phyloP scores from a whole-genome alignment of 2,888 invertebrate species.

The Salticus scenicus region DNA sequence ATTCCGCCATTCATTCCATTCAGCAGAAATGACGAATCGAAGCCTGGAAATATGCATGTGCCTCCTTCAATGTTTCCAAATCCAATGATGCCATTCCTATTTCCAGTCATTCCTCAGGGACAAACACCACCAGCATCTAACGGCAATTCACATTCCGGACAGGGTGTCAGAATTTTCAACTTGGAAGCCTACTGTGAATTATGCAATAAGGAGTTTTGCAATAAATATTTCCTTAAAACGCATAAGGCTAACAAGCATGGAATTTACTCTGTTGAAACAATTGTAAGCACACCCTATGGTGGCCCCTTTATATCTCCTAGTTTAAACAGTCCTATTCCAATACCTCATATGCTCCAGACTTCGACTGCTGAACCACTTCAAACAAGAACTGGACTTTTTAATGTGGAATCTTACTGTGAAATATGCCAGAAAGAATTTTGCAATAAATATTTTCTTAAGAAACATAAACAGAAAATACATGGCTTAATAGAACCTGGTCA shows the following conservation, averaged over 20 bases:
- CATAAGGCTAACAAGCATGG: slow-evolving; percentile 99
- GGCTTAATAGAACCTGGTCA: slow-evolving; percentile 76
- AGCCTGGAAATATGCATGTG: slow-evolving; percentile 55
- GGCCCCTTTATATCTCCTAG: slow-evolving; percentile 69
- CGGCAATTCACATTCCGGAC: slow-evolving; percentile 62
- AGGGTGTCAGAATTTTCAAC: slow-evolving; percentile 85
- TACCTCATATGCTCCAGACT: slow-evolving; percentile 65
- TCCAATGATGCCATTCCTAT: slow-evolving; percentile 72
- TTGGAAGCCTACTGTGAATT: slow-evolving; percentile 97
- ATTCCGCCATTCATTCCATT: slow-evolving; percentile 71
- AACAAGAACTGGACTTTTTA: slow-evolving; percentile 54
- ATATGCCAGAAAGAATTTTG: slow-evolving; percentile 81
- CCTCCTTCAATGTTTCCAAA: slow-evolving; percentile 72
- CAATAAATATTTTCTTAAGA: slow-evolving; percentile 81
- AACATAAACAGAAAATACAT: slow-evolving; percentile 83
- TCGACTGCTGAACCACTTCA: slow-evolving; percentile 64
- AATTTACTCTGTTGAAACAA: slow-evolving; percentile 82
- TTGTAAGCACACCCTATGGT: slow-evolving; percentile 68
- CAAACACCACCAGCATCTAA: slow-evolving; percentile 64
- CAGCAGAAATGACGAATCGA: slow-evolving; percentile 60
- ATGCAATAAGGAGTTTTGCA: slow-evolving; percentile 99
- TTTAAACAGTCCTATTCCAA: slow-evolving; percentile 69
- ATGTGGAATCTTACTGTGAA: slow-evolving; percentile 75
- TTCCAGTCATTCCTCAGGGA: slow-evolving; percentile 70
- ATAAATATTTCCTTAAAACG: slow-evolving; percentile 97